Evolutionary conservation across 53 echinoderm and acorn worm genomes (phyloP), one percentile per base, ranked within the genome.

Genomic region (Holothuria scabra): DNA sequence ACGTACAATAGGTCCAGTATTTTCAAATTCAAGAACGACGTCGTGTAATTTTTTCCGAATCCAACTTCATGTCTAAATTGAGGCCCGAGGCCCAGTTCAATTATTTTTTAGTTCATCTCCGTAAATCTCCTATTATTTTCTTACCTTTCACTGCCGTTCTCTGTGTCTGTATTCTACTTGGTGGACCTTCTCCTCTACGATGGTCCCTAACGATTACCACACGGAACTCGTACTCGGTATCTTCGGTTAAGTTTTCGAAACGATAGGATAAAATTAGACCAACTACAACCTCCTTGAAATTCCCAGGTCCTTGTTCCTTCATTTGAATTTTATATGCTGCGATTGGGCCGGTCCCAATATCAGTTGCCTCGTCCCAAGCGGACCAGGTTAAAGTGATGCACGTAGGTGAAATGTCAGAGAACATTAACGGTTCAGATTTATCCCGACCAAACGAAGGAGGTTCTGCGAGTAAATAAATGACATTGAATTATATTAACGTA

Each of bases 371-470:
- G 19, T 69, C 37, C 69, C 69, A 69, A 69, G 35, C 69, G 20
- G 37, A 9, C 69, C 69, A 69, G n/a, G 69, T 34, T 9, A 69
- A 38, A 23, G 21, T 34, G 7, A 69, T 69, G n/a, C 34, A 23
- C 34, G 69, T 69, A 38, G 69, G 69, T 19, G 69, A 19, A 23
- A 69, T 41, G 69, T 69, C 69, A 35, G 41, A 21, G 23, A 69
- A 69, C 1, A 8, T 5, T 20, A 69, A 46, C 2, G 69, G 69
- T 18, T 35, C 14, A 6, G 37, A 3, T 18, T 1, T n/a, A 14
- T 41, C 10, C 41, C 10, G 2, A 41, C 41, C 19, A 35, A 38
- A 69, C 35, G 69, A 28, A 9, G 69, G 69, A 8, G 34, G 0
- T 6, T 37, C 69, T 69, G 5, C 41, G 10, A 28, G 6, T 6